Conservation (phyloP, 2,888 invertebrate genomes). For the Leptinotarsa peninsularis region DNA sequence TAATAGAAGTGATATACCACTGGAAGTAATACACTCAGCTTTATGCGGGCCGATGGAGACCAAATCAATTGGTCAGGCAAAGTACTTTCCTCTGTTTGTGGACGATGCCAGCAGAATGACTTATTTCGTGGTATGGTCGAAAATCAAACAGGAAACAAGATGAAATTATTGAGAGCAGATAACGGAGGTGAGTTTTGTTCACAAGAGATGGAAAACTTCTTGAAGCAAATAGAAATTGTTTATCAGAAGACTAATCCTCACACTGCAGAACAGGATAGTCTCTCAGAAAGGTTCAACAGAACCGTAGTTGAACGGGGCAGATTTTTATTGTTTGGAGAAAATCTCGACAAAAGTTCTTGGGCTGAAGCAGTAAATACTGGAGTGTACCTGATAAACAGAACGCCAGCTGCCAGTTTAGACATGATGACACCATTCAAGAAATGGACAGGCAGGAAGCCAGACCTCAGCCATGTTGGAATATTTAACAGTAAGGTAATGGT, state of each 20-base stretch:
- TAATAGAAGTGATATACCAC: too few species aligned
- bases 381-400: too few species aligned
- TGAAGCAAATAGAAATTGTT: too few species aligned
- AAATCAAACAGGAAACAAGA: background rate
- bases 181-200: constrained; percentile 21
- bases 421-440: too few species aligned
- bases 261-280: constrained; percentile 40
- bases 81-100: too few species aligned
- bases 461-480: constrained; percentile 33
- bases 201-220: too few species aligned
- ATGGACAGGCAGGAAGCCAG: constrained; percentile 53
- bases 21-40: too few species aligned
- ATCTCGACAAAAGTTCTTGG: too few species aligned
- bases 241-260: constrained; percentile 36
- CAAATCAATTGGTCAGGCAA: too few species aligned
- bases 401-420: too few species aligned
- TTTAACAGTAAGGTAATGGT: constrained; percentile 37
- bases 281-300: constrained; percentile 46
- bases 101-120: background rate
- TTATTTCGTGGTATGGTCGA: background rate
- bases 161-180: background rate
- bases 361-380: constrained; percentile 21
- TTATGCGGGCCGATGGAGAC: too few species aligned
- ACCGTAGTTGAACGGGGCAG: constrained; percentile 44
- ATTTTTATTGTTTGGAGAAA: too few species aligned